Conservation (phyloP, 2,797 vertebrate genomes). For the Poeciliopsis infans region DNA sequence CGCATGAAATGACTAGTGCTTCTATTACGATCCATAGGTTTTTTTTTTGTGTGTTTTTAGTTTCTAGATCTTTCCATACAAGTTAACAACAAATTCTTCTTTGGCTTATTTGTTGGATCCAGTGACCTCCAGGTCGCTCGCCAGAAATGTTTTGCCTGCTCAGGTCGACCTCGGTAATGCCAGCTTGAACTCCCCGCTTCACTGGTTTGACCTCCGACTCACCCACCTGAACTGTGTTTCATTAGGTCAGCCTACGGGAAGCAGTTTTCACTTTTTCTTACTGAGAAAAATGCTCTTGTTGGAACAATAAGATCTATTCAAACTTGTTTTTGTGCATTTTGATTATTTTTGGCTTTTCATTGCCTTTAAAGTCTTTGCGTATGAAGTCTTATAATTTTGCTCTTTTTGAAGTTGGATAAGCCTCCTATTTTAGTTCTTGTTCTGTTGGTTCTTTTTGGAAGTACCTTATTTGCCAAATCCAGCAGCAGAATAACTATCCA, state of each 20-base stretch:
- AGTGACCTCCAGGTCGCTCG: not conserved
- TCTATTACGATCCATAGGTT: no score
- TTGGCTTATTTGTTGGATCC: not conserved
- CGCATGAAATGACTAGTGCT: no score
- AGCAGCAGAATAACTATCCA: not conserved
- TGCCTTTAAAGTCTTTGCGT: not conserved
- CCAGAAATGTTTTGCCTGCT: not conserved
- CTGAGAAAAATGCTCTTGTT: not conserved
- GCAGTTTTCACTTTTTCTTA: not conserved
- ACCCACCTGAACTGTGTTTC: not conserved
- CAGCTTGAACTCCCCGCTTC: not conserved
- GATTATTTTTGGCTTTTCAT: not conserved
- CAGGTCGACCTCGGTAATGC: not conserved
- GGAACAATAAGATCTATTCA: not conserved
- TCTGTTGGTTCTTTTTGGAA: not conserved
- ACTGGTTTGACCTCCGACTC: not conserved
- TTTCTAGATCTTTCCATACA: no score
- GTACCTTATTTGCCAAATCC: not conserved
- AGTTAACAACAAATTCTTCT: no score
- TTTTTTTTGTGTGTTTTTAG: no score
- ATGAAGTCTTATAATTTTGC: not conserved
- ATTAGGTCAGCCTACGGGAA: not conserved
- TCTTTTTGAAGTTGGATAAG: no score
- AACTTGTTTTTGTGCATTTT: not conserved
- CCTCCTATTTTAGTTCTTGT: no score